Conservation (phyloP, 2,113 vertebrate species). For the Centrocercus urophasianus region DNA sequence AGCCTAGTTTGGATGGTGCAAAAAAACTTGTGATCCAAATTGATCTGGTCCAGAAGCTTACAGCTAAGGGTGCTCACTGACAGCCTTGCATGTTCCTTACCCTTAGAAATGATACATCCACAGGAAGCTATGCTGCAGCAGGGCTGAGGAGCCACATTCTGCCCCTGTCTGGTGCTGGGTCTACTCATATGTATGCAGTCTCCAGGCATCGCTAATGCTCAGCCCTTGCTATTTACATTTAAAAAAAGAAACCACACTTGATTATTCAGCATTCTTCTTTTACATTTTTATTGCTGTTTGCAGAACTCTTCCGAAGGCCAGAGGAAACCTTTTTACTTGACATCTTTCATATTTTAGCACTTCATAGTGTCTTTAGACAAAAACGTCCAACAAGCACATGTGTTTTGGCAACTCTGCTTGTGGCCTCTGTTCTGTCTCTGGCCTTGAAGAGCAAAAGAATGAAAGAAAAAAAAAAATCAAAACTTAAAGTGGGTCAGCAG, state of each 20-base stretch:
- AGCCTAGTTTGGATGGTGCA: background rate
- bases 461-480: background rate
- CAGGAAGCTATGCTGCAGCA: background rate
- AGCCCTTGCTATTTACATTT: conserved; percentile 29
- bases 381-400: conserved; percentile 38
- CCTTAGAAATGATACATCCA: background rate
- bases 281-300: conserved; percentile 48
- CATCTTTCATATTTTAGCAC: conserved; percentile 62
- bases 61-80: background rate
- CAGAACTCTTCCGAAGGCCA: conserved; percentile 30
- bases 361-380: conserved; percentile 53
- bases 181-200: background rate
- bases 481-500: conserved; percentile 54
- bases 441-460: conserved; percentile 25
- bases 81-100: background rate
- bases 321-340: conserved; percentile 58
- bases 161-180: background rate
- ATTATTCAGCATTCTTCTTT: conserved; percentile 68
- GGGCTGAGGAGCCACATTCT: background rate
- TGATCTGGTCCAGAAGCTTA: background rate
- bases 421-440: conserved; percentile 49
- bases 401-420: conserved; percentile 53
- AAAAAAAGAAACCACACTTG: conserved; percentile 55
- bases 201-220: background rate
- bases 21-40: background rate